These are phyloP conservation scores for Grammomys surdaster DNA, from an alignment of 2,113 vertebrate genomes.

Conservation along the genomic window DNA sequence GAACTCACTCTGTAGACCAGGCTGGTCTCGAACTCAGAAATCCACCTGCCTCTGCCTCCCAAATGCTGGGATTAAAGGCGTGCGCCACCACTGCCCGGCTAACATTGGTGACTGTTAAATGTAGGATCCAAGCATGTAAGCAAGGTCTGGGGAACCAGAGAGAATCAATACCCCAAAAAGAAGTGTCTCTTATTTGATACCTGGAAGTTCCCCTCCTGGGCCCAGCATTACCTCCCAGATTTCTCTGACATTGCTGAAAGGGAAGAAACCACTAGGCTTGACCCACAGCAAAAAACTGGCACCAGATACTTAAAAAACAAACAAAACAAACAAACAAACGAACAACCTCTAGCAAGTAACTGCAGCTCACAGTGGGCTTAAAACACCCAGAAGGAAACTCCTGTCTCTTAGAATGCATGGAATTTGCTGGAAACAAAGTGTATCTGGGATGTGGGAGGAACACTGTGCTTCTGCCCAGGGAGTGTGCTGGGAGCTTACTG, in stretches of 20 bases:
- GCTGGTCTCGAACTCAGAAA: too few relatives aligned
- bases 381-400: background rate
- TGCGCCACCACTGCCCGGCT: too few relatives aligned
- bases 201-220: background rate
- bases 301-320: rapidly evolving
- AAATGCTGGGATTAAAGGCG: too few relatives aligned
- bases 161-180: background rate
- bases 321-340: too few relatives aligned
- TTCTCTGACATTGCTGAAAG: background rate
- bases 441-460: background rate
- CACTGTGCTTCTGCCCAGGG: background rate
- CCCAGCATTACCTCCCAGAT: background rate
- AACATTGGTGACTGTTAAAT: background rate
- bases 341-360: background rate
- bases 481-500: slow-evolving; percentile 5
- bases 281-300: background rate
- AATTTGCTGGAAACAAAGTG: slow-evolving; percentile 34
- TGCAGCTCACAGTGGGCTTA: background rate
- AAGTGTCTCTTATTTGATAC: background rate
- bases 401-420: background rate
- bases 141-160: background rate
- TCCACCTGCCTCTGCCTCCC: too few relatives aligned
- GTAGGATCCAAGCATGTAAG: background rate
- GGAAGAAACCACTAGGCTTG: background rate
- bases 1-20: too few relatives aligned